These are phyloP conservation scores for Ormyrus thymus DNA, from an alignment of 2,888 invertebrate species.

Conservation along the genomic window DNA sequence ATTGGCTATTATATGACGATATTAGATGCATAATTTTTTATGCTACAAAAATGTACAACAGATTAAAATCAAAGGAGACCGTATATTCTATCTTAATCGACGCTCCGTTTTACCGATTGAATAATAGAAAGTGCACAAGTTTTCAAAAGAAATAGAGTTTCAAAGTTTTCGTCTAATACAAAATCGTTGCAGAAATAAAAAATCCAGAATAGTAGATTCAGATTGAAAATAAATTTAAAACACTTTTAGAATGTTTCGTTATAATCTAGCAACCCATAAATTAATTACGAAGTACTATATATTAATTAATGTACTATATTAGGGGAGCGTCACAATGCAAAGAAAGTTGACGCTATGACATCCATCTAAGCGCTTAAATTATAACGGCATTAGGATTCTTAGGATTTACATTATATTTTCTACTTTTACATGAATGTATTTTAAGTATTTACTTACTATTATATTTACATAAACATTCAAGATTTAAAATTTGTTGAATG, in stretches of 20 bases:
- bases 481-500: not conserved
- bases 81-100: not conserved
- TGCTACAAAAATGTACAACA: constrained; percentile 42
- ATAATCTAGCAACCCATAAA: too few species aligned
- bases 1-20: constrained; percentile 30
- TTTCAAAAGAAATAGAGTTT: too few species aligned
- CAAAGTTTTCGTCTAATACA: too few species aligned
- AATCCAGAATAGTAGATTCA: too few species aligned
- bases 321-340: too few species aligned
- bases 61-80: not conserved
- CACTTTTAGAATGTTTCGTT: not conserved
- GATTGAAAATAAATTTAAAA: not conserved
- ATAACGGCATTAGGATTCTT: too few species aligned
- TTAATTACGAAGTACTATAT: too few species aligned
- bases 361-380: too few species aligned
- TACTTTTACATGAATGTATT: not conserved
- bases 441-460: not conserved
- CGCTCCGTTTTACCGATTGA: constrained; percentile 7
- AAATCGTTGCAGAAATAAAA: too few species aligned
- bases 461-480: not conserved
- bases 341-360: too few species aligned
- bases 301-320: too few species aligned
- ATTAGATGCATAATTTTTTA: constrained; percentile 51
- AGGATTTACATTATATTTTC: not conserved
- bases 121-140: not conserved